Percentiles rank a stretch among this genome's conserved stretches.
Evolutionary conservation across 2,113 vertebrate genomes (phyloP).

Genomic region (Ceyx margarethae): DNA sequence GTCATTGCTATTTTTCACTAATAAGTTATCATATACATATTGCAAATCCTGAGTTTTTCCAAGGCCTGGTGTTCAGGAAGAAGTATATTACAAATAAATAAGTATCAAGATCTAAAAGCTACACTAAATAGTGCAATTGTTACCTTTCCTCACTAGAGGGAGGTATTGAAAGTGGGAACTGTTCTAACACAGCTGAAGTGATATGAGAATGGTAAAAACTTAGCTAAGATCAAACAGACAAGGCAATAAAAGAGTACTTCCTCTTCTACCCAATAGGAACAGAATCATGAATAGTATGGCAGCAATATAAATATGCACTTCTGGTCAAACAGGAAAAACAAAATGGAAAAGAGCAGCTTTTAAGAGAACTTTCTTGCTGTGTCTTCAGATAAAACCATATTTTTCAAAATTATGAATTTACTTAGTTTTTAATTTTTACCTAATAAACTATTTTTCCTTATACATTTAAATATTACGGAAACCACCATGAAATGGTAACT

Average conservation of each 20-base stretch:
- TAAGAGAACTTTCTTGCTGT: not conserved
- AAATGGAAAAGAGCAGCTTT: not conserved
- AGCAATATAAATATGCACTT: not conserved
- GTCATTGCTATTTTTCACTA: not conserved
- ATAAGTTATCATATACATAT: not conserved
- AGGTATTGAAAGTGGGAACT: not conserved
- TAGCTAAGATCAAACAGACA: not conserved
- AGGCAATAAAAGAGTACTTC: not conserved
- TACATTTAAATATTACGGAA: not conserved
- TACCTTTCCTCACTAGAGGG: constrained; percentile 32
- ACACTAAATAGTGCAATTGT: not conserved
- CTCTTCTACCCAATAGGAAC: not conserved
- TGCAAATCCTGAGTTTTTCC: not conserved
- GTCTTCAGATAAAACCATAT: not conserved
- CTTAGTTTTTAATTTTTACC: not conserved
- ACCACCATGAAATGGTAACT: not conserved
- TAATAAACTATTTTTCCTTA: not conserved
- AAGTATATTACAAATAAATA: not conserved
- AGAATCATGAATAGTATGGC: not conserved
- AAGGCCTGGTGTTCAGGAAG: not conserved
- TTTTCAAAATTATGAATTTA: not conserved
- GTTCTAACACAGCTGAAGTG: not conserved
- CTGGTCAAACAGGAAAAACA: not conserved
- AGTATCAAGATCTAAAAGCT: not conserved
- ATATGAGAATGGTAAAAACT: not conserved